A percentile compares a stretch with the other conserved stretches of the same genome.
These are phyloP conservation scores for Drosophila ustulata DNA, from an alignment of 2,888 invertebrate species.

Conservation along the genomic window DNA sequence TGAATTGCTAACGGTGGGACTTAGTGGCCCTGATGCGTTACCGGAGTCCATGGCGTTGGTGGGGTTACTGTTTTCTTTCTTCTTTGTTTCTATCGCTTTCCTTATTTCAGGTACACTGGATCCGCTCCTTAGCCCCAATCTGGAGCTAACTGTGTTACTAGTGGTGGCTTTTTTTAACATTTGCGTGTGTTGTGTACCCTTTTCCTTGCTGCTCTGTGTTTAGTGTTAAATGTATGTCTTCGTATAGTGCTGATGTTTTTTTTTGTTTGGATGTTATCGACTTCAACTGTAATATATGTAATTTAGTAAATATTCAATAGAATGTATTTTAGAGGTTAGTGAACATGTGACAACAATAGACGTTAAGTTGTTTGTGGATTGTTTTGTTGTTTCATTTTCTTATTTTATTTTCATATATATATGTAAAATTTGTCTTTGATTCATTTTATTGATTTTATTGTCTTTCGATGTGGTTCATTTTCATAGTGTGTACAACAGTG, in stretches of 20 bases:
- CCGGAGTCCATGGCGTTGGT: no score
- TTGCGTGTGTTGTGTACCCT: not conserved
- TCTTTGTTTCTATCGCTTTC: not conserved
- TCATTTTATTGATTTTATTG: no score
- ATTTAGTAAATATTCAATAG: slow-evolving; percentile 20
- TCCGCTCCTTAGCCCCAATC: slow-evolving; percentile 6
- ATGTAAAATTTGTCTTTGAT: no score
- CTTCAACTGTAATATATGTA: slow-evolving; percentile 10
- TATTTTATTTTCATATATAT: no score
- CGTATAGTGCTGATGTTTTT: no score
- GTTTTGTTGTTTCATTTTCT: slow-evolving; percentile 2
- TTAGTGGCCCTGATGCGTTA: no score
- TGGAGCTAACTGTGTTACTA: slow-evolving; percentile 1
- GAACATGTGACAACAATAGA: slow-evolving; percentile 5
- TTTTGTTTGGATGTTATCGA: not conserved
- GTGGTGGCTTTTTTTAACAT: slow-evolving; percentile 1
- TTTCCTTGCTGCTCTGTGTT: no score
- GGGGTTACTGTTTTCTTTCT: no score
- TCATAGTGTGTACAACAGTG: no score
- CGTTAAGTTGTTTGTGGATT: not conserved
- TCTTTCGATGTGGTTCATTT: no score
- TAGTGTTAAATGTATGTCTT: no score
- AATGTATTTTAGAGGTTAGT: slow-evolving; percentile 18
- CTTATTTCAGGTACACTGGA: not conserved
- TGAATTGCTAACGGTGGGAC: slow-evolving; percentile 3